A percentile compares a stretch with the other conserved stretches of the same genome.
Conservation (phyloP, 2,888 invertebrate species). For the Parnassius mnemosyne region DNA sequence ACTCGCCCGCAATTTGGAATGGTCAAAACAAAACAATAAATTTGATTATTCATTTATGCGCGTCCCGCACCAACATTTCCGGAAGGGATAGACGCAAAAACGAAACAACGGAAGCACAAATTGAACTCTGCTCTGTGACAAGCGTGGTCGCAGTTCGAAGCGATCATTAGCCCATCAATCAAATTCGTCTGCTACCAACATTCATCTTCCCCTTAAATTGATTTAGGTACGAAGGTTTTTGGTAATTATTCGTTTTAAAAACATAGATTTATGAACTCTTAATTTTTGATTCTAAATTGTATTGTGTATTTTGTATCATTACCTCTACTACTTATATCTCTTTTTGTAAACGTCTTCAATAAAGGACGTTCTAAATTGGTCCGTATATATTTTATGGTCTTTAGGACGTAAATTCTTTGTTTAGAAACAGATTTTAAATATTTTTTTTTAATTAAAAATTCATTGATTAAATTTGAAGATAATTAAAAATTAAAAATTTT, state of each 20-base stretch:
- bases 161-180: constrained; percentile 64
- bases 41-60: constrained; percentile 68
- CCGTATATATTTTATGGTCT: too few species aligned
- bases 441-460: too few species aligned
- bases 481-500: too few species aligned
- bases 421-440: too few species aligned
- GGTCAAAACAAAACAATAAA: constrained; percentile 56
- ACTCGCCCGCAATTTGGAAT: constrained; percentile 1
- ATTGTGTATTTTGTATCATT: background rate
- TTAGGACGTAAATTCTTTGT: too few species aligned
- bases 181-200: constrained; percentile 46
- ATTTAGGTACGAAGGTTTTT: constrained; percentile 11
- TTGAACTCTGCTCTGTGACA: constrained; percentile 68
- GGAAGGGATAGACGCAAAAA: constrained; percentile 64
- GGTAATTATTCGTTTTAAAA: constrained; percentile 4
- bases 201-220: constrained; percentile 43
- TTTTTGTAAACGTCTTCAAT: too few species aligned
- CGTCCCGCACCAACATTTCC: constrained; percentile 47
- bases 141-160: constrained; percentile 48
- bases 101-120: constrained; percentile 61
- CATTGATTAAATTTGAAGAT: too few species aligned
- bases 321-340: too few species aligned
- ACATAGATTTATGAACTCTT: background rate
- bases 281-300: background rate
- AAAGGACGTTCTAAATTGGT: too few species aligned